These are phyloP conservation scores for Pampusana beccarii DNA, from an alignment of 2,113 vertebrate species.

Conservation along the genomic window DNA sequence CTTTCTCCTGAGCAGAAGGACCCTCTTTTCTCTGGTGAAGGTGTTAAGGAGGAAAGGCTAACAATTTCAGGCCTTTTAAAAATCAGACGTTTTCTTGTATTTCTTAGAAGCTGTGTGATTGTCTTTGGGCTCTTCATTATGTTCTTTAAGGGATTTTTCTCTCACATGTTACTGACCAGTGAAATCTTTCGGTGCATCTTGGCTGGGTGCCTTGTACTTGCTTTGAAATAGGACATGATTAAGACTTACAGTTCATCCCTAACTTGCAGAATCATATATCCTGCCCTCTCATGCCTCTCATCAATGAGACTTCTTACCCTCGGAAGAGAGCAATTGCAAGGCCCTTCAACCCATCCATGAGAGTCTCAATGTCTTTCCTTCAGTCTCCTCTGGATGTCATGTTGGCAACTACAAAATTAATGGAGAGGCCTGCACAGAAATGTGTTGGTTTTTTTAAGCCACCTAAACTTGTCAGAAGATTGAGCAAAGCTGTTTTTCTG, in stretches of 20 bases:
- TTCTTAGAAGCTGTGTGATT: neutral
- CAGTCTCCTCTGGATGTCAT: neutral
- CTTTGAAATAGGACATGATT: neutral
- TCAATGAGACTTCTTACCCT: neutral
- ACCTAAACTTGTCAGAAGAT: neutral
- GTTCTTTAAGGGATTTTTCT: rapidly evolving
- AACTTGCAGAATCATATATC: neutral
- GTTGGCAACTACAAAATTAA: neutral
- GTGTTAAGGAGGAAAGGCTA: neutral
- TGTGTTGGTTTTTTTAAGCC: neutral
- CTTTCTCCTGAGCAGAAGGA: neutral
- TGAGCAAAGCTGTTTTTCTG: neutral
- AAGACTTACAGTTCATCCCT: neutral
- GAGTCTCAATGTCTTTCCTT: neutral
- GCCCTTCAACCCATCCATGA: neutral
- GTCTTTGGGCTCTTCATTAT: neutral
- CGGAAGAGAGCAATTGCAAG: neutral
- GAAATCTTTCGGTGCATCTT: neutral
- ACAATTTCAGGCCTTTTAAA: neutral
- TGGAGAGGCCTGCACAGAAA: neutral
- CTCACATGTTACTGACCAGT: neutral
- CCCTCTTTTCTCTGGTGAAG: no score
- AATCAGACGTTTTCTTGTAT: neutral
- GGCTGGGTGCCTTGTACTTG: neutral
- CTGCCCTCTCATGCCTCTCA: neutral